Base-by-base conservation (phyloP, 2,113 vertebrate species). In the Austrofundulus limnaeus region DNA sequence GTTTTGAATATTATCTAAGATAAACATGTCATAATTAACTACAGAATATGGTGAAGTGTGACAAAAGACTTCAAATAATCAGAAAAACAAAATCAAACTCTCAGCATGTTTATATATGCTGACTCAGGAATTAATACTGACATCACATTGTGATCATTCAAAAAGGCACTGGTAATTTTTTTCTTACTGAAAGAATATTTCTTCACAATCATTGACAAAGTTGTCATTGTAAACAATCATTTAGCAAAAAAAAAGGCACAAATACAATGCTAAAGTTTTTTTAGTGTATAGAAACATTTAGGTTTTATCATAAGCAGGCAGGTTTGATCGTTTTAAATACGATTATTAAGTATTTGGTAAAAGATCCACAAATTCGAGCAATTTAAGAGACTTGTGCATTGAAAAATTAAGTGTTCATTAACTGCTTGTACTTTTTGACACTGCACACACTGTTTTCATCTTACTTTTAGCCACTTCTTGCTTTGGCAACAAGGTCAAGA, bases 191-290 rank as follows among this genome's bases (percentile, higher is more conserved):
- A 21, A 38, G 39, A 24, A 10, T 13, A 54, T 31, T 34, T 53
- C 1, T 37, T 49, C 15, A 48, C 11, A 48, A 37, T 52, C 17
- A 45, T 5, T 4, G 10, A 46, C 25, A 41, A 19, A 47, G 20
- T 8, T 16, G 16, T 24, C 2, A 15, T 34, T 45, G 41, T 52
- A 63, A 78, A 81, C 43, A 70, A 47, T 20, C 14, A 38, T 34
- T 34, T 34, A n/a, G 21, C 11, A 66, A 41, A 20, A 25, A 17
- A 24, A 63, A 20, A 21, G n/a, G 9, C n/a, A 13, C 14, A 15
- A 25, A 23, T 38, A 5, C 19, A 20, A 31, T 6, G 10, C 17
- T 19, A 10, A 48, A 38, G 9, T 31, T 65, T 43, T 19, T 34
- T 69, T 69, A 46, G 56, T 60, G 45, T 47, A 16, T 5, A 4